Conservation (phyloP, 1,140 invertebrate species). For the Aricia agestis region DNA sequence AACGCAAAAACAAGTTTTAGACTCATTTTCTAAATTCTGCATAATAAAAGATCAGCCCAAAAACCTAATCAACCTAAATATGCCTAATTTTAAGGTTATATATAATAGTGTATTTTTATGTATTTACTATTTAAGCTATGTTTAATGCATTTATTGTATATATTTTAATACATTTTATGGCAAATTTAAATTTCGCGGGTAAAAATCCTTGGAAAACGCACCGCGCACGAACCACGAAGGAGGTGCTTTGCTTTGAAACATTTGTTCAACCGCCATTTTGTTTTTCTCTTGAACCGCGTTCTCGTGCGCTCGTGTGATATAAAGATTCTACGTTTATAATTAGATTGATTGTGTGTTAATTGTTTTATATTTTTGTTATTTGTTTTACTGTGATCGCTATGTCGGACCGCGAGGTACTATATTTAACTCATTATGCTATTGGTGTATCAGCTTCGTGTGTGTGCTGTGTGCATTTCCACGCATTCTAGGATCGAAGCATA, state of each 20-base stretch:
- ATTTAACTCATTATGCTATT: slow-evolving; percentile 41
- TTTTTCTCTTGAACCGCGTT: slow-evolving; percentile 52
- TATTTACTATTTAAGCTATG: neutral
- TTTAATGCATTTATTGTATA: neutral
- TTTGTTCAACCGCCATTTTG: slow-evolving; percentile 58
- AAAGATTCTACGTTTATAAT: slow-evolving; percentile 43
- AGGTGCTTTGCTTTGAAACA: neutral
- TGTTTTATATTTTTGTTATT: slow-evolving; percentile 43
- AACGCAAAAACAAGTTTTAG: neutral
- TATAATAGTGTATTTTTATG: too few species aligned
- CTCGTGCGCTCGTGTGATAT: slow-evolving; percentile 46
- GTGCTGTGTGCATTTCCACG: slow-evolving; percentile 39
- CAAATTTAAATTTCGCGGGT: neutral
- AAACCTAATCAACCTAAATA: too few species aligned
- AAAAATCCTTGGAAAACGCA: neutral
- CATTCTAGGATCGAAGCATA: slow-evolving; percentile 17
- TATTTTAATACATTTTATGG: neutral
- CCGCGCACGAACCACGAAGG: too few species aligned
- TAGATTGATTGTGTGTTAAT: slow-evolving; percentile 54
- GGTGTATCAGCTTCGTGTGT: slow-evolving; percentile 25
- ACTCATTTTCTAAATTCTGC: too few species aligned
- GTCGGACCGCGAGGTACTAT: slow-evolving; percentile 75
- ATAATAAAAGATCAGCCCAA: too few species aligned
- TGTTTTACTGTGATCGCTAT: slow-evolving; percentile 48
- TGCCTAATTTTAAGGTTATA: too few species aligned